A percentile compares a stretch with the other conserved stretches of the same genome.
These are phyloP conservation scores for Sylvicapra grimmia DNA, from an alignment of 2,113 vertebrate species.

Conservation along the genomic window DNA sequence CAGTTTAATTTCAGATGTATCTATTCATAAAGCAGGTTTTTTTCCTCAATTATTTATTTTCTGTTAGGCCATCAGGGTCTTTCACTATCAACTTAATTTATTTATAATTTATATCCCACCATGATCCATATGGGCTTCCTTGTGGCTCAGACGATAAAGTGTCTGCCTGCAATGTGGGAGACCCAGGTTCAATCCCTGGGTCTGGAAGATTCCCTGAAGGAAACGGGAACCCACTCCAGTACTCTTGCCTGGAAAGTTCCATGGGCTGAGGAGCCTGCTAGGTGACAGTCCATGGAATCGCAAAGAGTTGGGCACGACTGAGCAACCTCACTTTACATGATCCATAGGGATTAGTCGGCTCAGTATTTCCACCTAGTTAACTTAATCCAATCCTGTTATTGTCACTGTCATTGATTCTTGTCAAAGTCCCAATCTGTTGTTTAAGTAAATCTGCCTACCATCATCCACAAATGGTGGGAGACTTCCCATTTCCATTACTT, in stretches of 20 bases:
- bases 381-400: not conserved
- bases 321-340: not conserved
- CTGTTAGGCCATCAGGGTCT: not conserved
- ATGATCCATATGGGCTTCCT: not conserved
- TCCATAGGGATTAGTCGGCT: not conserved
- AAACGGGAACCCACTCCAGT: not conserved
- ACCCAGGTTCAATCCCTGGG: accelerated
- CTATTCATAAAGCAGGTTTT: not conserved
- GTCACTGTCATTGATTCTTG: not conserved
- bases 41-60: not conserved
- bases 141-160: not conserved
- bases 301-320: not conserved
- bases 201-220: not conserved
- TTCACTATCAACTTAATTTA: not conserved
- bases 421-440: not conserved
- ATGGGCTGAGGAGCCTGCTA: not conserved
- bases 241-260: not conserved
- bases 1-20: not conserved
- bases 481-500: not conserved
- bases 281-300: not conserved
- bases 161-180: accelerated
- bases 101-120: not conserved
- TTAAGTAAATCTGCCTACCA: not conserved
- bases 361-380: not conserved
- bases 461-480: not conserved